Evolutionary conservation across 2,888 invertebrate genomes (phyloP).

Genomic region (Agonopterix subpropinquella): DNA sequence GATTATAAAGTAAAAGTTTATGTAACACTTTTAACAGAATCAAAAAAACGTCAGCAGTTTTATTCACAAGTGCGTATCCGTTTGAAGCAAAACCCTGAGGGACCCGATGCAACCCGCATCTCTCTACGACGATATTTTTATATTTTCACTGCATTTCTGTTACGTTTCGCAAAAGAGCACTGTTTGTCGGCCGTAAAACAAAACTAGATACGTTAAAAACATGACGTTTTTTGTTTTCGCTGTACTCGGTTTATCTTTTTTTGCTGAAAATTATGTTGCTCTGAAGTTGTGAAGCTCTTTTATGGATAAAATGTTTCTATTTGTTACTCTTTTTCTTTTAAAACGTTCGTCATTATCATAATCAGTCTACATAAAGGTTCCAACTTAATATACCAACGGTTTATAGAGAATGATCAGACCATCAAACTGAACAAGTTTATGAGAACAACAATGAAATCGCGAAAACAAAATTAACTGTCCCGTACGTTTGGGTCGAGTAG

Average conservation of each 20-base stretch:
- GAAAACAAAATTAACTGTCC: no score
- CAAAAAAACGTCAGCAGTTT: not conserved
- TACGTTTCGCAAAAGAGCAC: slow-evolving; percentile 39
- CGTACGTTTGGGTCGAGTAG: no score
- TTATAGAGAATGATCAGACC: no score
- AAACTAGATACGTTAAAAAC: slow-evolving; percentile 40
- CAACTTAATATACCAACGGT: no score
- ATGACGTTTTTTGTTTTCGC: slow-evolving; percentile 14
- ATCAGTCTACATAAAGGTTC: no score
- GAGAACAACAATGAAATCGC: no score
- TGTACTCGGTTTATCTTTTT: slow-evolving; percentile 3
- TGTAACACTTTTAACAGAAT: no score
- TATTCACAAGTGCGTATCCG: slow-evolving; percentile 25
- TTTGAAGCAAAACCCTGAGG: slow-evolving; percentile 39
- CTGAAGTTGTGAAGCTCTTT: not conserved
- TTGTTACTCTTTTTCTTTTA: no score
- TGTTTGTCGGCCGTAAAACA: slow-evolving; percentile 46
- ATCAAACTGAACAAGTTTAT: no score
- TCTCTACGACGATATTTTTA: slow-evolving; percentile 53
- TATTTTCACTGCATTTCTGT: slow-evolving; percentile 53
- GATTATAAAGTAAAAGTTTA: no score
- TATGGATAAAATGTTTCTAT: not conserved
- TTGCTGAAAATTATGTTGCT: slow-evolving; percentile 3
- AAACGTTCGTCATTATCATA: no score
- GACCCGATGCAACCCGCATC: slow-evolving; percentile 38